Base-by-base conservation (phyloP, 2,113 vertebrate species). In the Epinephelus fuscoguttatus region DNA sequence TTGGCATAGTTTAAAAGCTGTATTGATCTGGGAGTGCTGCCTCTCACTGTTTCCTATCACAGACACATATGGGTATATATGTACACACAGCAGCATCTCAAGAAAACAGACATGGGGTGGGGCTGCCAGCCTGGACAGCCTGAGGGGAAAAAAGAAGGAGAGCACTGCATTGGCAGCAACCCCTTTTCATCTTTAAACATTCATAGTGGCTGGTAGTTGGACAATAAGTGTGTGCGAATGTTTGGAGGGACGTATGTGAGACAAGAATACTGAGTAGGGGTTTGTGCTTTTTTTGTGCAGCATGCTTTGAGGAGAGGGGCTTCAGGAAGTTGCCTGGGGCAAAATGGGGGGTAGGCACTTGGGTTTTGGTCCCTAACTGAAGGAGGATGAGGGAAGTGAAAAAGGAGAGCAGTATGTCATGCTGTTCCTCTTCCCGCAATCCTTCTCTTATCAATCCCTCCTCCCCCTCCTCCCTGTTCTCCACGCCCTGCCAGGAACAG, bases 351-450 rank as follows among this genome's bases (percentile, higher is more conserved):
- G 52, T 9, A 6, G 23, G 49, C 14, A 30, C 12, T 81, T 37
- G 30, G 53, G 12, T 79, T 78, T 55, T 63, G 64, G 76, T 80
- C 18, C 47, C 45, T 80, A 21, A 81, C 40, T 4, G 37, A 64
- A 33, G 19, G n/a, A 63, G n/a, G 6, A 59, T 10, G 57, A 75
- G 13, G 59, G 49, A 70, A 62, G 55, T 74, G 47, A 70, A 68
- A 70, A 60, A 64, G 37, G 57, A 74, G 42, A 86, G 77, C 61
- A 83, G 42, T 57, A 66, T 84, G 49, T 89, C 86, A 90, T 74
- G 66, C 70, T 84, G 49, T 25, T 83, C 57, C 7, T 72, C 50
- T 80, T 84, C 84, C 88, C 8, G 82, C 89, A 90, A 83, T 75
- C 47, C 30, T 11, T 80, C 57, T 55, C 23, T 79, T 73, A 82